Conservation (phyloP, 2,113 vertebrate species). For the Aspidoscelis tigris region DNA sequence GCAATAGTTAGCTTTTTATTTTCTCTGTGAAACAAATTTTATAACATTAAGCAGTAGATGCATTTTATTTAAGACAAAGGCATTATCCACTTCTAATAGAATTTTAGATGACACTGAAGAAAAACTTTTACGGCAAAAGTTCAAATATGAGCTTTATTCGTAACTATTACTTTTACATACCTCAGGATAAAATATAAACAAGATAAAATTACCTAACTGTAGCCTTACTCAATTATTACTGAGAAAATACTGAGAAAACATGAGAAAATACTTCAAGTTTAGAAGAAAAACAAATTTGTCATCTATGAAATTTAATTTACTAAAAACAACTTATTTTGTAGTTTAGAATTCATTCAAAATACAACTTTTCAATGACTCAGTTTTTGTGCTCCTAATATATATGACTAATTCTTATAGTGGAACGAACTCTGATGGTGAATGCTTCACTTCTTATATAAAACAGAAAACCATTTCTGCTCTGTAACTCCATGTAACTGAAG, state of each 20-base stretch:
- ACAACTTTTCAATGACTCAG: constrained; percentile 64
- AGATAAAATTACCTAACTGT: constrained; percentile 70
- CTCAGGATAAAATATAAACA: constrained; percentile 71
- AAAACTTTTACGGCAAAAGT: constrained; percentile 37
- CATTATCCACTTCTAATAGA: neutral
- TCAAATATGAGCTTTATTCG: constrained; percentile 79
- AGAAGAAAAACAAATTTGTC: constrained; percentile 66
- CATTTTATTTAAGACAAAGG: constrained; percentile 1
- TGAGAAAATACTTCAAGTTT: constrained; percentile 64
- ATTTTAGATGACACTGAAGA: neutral
- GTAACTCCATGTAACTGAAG: neutral
- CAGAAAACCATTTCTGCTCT: neutral
- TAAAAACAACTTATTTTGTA: constrained; percentile 59
- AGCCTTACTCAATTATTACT: constrained; percentile 71
- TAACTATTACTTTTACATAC: constrained; percentile 74
- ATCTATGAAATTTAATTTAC: constrained; percentile 60
- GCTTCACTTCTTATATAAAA: constrained; percentile 12
- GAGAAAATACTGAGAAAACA: constrained; percentile 69
- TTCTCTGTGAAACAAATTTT: neutral
- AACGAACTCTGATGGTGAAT: constrained; percentile 51
- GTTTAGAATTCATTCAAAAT: constrained; percentile 63
- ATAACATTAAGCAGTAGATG: neutral
- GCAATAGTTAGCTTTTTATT: neutral
- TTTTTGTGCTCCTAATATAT: constrained; percentile 70
- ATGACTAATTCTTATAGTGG: constrained; percentile 42